Evolutionary conservation across 2,113 vertebrate genomes (phyloP).

Genomic region (Chlamydotis undulata): DNA sequence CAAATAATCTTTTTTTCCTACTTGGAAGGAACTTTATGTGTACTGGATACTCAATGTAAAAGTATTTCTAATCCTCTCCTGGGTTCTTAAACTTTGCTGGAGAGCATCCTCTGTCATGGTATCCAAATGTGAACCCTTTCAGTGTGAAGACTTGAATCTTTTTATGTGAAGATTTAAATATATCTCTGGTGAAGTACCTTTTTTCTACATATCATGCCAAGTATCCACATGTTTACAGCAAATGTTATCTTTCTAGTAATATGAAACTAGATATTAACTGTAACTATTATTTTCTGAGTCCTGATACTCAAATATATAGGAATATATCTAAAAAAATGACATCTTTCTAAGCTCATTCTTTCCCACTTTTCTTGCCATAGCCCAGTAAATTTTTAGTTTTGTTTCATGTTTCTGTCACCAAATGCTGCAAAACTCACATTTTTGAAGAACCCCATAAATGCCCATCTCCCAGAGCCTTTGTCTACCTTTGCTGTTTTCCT

Average conservation of each 20-base stretch:
- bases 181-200: neutral
- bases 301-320: neutral
- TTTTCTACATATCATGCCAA: neutral
- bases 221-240: neutral
- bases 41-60: neutral
- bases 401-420: neutral
- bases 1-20: neutral
- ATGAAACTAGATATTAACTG: neutral
- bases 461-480: neutral
- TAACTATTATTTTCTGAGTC: neutral
- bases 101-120: neutral
- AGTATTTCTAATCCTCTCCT: neutral
- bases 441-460: neutral
- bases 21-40: neutral
- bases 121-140: neutral
- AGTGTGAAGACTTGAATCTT: neutral
- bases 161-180: neutral
- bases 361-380: neutral
- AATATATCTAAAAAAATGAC: neutral
- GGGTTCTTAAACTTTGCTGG: neutral
- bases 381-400: neutral
- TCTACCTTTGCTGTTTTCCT: neutral
- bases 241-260: neutral
- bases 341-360: neutral
- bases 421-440: neutral